Evolutionary conservation across 1,140 invertebrate species (phyloP).

Genomic region (Drosophila fuyamai): DNA sequence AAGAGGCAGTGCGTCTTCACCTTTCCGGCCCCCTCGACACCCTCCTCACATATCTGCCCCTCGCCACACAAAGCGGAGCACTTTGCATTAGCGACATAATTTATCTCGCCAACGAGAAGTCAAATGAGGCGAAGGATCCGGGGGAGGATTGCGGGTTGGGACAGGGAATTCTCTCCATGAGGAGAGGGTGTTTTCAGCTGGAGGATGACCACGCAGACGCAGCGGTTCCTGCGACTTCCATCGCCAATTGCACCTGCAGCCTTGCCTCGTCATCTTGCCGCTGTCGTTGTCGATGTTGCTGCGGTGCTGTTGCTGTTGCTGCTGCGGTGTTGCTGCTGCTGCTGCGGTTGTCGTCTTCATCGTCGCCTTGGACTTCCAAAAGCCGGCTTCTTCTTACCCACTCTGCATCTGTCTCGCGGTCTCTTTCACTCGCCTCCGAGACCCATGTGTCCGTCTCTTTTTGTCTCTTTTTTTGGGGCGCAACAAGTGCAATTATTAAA

Average conservation of each 20-base stretch:
- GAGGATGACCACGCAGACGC: conserved; percentile 76
- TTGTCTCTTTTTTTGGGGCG: conserved; percentile 60
- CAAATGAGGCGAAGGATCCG: conserved; percentile 40
- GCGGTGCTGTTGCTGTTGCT: conserved; percentile 36
- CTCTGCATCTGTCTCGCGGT: conserved; percentile 35
- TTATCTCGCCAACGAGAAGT: conserved; percentile 84
- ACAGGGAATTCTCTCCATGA: not conserved
- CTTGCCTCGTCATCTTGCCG: conserved; percentile 76
- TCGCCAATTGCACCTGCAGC: conserved; percentile 75
- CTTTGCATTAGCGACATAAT: conserved; percentile 84
- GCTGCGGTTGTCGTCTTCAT: conserved; percentile 75
- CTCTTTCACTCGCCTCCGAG: conserved; percentile 11
- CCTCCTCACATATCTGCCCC: conserved; percentile 14
- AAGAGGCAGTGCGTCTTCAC: conserved; percentile 64
- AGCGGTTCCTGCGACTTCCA: conserved; percentile 52
- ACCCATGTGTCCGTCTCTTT: conserved; percentile 16
- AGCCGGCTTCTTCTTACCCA: conserved; percentile 67
- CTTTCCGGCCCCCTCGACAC: conserved; percentile 14
- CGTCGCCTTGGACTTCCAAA: conserved; percentile 64
- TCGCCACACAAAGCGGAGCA: conserved; percentile 76
- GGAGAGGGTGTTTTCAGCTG: conserved; percentile 20
- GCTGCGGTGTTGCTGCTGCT: conserved; percentile 45
- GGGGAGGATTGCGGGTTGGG: conserved; percentile 20
- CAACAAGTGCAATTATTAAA: conserved; percentile 84
- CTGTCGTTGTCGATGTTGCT: conserved; percentile 35